Evolutionary conservation across 2,888 invertebrate genomes (phyloP), one percentile per base, ranked within the genome.

Genomic region (Lasius platythorax): DNA sequence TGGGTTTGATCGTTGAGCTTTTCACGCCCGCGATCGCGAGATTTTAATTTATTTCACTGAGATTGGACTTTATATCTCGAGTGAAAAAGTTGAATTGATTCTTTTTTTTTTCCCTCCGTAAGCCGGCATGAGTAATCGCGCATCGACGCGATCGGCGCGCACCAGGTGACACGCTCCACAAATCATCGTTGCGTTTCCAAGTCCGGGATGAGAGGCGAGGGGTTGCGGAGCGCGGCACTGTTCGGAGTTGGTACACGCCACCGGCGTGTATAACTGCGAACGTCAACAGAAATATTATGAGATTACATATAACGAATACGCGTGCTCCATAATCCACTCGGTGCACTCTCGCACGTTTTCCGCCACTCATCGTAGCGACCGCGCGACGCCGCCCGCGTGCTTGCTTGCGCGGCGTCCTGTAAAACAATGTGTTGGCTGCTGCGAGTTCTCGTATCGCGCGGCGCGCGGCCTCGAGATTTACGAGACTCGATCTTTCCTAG

Each of bases 211-310:
- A 0, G 23, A 23, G 23, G 23, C 23, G 82, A 30, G 40, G 9
- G 37, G 28, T 0, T 61, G 79, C 33, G 15, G 30, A 30, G 83
- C 28, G 78, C 58, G 64, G 23, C 23, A 56, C 81, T n/a, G 23
- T 12, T 50, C 50, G 58, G 37, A 28, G 64, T 76, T 76, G 76
- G 82, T 81, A 73, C 79, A 53, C 74, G 43, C 64, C n/a, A 23
- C 78, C 63, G 76, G 79, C 83, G 53, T 53, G 53, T 53, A 64
- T 87, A 84, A 84, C 79, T 84, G 90, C 84, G 72, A 82, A 89
- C 91, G 91, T 90, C 89, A 87, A 90, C 91, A 86, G 89, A 90
- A 90, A 90, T 89, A 90, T 90, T 90, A 90, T 88, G 91, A 89
- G 91, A 90, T 90, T 90, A 90, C 91, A 84, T 85, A 86, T 89